A percentile compares a stretch with the other conserved stretches of the same genome.
phyloP scores from a whole-genome alignment of 2,113 vertebrate genomes.

The Tretioscincus oriximinensis region DNA sequence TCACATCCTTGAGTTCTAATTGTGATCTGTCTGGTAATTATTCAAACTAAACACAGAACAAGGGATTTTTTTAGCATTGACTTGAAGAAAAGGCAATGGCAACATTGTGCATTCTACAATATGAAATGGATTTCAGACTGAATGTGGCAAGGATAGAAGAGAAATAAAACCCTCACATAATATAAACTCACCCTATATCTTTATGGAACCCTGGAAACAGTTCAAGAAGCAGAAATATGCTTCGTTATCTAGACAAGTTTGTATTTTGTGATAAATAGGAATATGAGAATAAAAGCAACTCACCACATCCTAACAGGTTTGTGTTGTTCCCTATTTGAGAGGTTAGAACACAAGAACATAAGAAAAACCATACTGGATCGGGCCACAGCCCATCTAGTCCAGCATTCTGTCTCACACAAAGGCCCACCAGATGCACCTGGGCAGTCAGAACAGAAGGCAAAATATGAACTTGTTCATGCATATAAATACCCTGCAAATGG shows the following conservation, averaged over 20 bases:
- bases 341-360: no score
- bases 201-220: constrained; percentile 26
- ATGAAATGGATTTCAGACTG: constrained; percentile 57
- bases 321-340: not conserved
- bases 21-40: constrained; percentile 76
- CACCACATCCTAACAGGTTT: no score
- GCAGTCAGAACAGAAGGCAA: no score
- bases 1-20: constrained; percentile 77
- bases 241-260: constrained; percentile 30
- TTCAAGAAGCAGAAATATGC: constrained; percentile 34
- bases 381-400: no score
- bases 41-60: constrained; percentile 75
- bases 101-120: constrained; percentile 60
- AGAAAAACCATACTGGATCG: no score
- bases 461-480: no score
- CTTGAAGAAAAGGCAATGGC: constrained; percentile 65
- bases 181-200: constrained; percentile 39
- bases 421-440: no score
- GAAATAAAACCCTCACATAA: constrained; percentile 9
- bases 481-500: no score
- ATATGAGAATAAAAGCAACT: constrained; percentile 17
- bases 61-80: constrained; percentile 71
- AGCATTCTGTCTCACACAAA: no score
- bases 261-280: not conserved
- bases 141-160: constrained; percentile 7